Percentiles rank a stretch among this genome's conserved stretches.
These are phyloP conservation scores for Euclidia mi DNA, from an alignment of 2,888 invertebrate genomes.

Conservation along the genomic window DNA sequence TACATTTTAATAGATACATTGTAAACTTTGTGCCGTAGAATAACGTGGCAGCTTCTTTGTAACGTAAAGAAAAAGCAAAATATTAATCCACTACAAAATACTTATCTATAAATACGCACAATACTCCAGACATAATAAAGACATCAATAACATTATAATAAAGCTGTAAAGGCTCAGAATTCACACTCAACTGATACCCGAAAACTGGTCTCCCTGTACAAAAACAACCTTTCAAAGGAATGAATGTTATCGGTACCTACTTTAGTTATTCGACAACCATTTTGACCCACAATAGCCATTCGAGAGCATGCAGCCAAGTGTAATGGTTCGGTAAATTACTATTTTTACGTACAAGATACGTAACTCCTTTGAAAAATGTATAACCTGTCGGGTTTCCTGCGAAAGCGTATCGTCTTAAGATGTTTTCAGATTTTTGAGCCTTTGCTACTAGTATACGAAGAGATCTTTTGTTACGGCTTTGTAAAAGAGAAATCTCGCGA, in stretches of 20 bases:
- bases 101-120: no score
- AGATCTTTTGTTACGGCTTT: background rate
- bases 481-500: background rate
- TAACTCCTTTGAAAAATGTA: constrained; percentile 12
- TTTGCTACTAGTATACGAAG: background rate
- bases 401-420: constrained; percentile 19
- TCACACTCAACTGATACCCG: background rate
- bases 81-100: no score
- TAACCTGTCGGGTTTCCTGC: constrained; percentile 34
- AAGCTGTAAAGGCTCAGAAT: constrained; percentile 1
- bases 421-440: constrained; percentile 8
- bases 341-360: constrained; percentile 44
- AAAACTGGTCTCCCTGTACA: constrained; percentile 20
- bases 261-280: constrained; percentile 40
- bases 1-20: no score
- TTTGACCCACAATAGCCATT: constrained; percentile 32
- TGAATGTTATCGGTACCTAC: constrained; percentile 41
- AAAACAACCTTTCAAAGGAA: constrained; percentile 36
- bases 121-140: constrained; percentile 1
- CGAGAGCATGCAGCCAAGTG: constrained; percentile 48
- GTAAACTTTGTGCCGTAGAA: no score
- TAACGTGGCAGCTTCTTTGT: no score
- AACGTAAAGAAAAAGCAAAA: no score
- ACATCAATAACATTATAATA: constrained; percentile 5
- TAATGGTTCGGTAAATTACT: constrained; percentile 60